A percentile compares a stretch with the other conserved stretches of the same genome.
phyloP scores from a whole-genome alignment of 2,797 vertebrate genomes.

The Macrochelys suwanniensis region DNA sequence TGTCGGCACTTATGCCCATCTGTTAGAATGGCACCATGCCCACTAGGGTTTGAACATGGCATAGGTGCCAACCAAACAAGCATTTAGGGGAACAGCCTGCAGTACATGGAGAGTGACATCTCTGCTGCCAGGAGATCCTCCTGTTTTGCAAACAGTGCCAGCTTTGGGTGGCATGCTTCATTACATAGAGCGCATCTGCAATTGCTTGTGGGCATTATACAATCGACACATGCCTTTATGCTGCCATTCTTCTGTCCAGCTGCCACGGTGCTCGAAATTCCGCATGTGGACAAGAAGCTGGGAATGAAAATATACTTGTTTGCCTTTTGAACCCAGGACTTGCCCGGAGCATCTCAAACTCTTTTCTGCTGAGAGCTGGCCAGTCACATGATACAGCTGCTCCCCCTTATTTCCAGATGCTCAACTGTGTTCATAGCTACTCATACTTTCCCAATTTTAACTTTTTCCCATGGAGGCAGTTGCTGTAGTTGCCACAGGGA shows the following conservation, averaged over 20 bases:
- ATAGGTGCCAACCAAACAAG: conserved; percentile 6
- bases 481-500: fast-evolving
- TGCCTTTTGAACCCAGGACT: background rate
- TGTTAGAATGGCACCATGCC: conserved; percentile 37
- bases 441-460: background rate
- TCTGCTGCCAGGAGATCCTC: conserved; percentile 31
- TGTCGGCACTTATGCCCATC: conserved; percentile 3
- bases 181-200: background rate
- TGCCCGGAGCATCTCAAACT: background rate
- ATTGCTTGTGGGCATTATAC: background rate
- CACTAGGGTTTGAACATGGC: background rate
- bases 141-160: conserved; percentile 49
- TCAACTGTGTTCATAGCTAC: background rate
- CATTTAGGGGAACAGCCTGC: conserved; percentile 1
- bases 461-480: fast-evolving
- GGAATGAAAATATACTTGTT: background rate
- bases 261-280: fast-evolving
- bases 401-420: background rate
- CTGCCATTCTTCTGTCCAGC: fast-evolving
- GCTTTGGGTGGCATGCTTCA: background rate
- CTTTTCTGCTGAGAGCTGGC: background rate
- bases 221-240: fast-evolving
- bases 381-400: background rate
- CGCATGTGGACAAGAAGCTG: fast-evolving
- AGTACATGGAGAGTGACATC: background rate